These are phyloP conservation scores for Galaxea fascicularis DNA, from an alignment of 92 coral and sea anemone genomes.

Conservation along the genomic window DNA sequence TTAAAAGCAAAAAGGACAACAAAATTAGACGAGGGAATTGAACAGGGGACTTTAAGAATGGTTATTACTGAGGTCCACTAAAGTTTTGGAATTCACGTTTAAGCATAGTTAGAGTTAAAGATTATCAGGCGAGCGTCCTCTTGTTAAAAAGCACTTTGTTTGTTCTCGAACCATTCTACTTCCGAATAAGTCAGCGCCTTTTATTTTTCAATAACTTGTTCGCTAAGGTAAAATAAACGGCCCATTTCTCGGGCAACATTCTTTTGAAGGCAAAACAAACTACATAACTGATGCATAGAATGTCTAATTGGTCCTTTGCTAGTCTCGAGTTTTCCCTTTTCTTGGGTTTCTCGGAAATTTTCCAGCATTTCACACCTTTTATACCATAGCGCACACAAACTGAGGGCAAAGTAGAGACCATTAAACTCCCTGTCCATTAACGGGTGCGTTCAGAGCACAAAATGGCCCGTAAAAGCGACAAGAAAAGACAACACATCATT, in stretches of 20 bases:
- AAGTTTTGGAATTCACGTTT: constrained; percentile 3
- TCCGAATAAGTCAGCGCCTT: not conserved
- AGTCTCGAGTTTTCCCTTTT: not conserved
- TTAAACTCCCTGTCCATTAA: constrained; percentile 19
- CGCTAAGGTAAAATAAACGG: not conserved
- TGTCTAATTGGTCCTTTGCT: not conserved
- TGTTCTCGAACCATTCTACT: not conserved
- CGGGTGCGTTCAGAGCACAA: constrained; percentile 18
- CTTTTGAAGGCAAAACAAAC: not conserved
- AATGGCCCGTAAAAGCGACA: constrained; percentile 39
- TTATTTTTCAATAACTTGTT: not conserved
- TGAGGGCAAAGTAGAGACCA: constrained; percentile 1
- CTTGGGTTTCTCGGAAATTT: not conserved
- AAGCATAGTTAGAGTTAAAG: not conserved
- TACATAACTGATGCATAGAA: constrained; percentile 1
- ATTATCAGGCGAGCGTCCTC: constrained; percentile 12
- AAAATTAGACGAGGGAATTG: not conserved
- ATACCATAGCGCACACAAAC: not conserved
- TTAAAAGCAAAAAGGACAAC: constrained; percentile 6
- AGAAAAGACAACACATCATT: constrained; percentile 46
- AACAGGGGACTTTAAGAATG: not conserved
- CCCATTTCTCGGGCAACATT: not conserved
- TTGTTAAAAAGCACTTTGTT: no score
- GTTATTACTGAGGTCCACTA: constrained; percentile 4
- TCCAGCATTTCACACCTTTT: constrained; percentile 1